phyloP scores from a whole-genome alignment of 2,888 invertebrate genomes.

The Stenichneumon culpator region DNA sequence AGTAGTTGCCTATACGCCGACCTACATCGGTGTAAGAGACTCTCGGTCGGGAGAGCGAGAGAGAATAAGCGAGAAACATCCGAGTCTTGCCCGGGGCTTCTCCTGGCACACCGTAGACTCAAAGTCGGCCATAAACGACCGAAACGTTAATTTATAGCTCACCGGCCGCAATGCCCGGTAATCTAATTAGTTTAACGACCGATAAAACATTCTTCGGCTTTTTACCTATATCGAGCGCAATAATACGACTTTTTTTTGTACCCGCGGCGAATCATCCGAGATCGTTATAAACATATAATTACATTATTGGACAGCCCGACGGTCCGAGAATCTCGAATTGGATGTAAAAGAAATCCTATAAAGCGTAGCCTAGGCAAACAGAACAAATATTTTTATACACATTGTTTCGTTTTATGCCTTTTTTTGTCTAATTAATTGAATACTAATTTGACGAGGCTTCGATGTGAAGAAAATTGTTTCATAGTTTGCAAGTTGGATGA shows the following conservation, averaged over 20 bases:
- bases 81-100: slow-evolving; percentile 59
- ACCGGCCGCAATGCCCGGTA: slow-evolving; percentile 74
- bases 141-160: slow-evolving; percentile 76
- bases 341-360: background rate
- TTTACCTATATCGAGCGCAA: slow-evolving; percentile 66
- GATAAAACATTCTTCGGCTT: slow-evolving; percentile 77
- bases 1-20: slow-evolving; percentile 32
- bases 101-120: slow-evolving; percentile 67
- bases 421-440: background rate
- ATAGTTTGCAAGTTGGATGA: background rate
- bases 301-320: slow-evolving; percentile 36
- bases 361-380: slow-evolving; percentile 3
- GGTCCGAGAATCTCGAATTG: slow-evolving; percentile 6
- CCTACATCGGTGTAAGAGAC: slow-evolving; percentile 33
- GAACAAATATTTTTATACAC: slow-evolving; percentile 3
- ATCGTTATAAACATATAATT: slow-evolving; percentile 55
- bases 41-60: slow-evolving; percentile 8
- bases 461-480: background rate
- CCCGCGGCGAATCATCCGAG: slow-evolving; percentile 34
- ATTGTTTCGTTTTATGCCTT: background rate
- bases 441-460: background rate
- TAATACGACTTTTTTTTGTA: slow-evolving; percentile 48
- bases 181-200: slow-evolving; percentile 79
- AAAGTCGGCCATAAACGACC: slow-evolving; percentile 74
- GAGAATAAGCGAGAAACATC: slow-evolving; percentile 26